Evolutionary conservation across 2,113 vertebrate species (phyloP).

Genomic region (Euleptes europaea): DNA sequence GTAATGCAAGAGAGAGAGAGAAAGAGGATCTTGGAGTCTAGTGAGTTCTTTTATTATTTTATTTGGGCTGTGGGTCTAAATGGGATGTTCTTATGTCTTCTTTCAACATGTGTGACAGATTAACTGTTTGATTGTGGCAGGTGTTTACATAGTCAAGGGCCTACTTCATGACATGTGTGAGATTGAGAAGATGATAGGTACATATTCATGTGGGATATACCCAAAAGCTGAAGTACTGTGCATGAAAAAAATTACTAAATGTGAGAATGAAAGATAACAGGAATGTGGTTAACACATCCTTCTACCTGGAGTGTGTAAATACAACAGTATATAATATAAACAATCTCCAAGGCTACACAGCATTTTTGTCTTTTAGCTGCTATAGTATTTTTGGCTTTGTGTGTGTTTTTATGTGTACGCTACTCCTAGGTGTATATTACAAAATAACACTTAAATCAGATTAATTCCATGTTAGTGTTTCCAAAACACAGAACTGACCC

Average conservation of each 20-base stretch:
- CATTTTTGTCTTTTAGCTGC: neutral
- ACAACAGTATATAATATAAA: neutral
- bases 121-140: neutral
- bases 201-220: neutral
- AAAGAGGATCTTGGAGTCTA: neutral
- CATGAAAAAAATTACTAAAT: no score
- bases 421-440: neutral
- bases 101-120: neutral
- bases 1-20: constrained; percentile 39
- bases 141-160: neutral
- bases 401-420: neutral
- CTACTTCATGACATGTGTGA: neutral
- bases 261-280: neutral
- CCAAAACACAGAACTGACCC: no score
- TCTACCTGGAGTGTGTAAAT: neutral
- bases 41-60: neutral
- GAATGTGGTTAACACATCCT: neutral
- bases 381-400: neutral
- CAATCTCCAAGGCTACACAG: neutral
- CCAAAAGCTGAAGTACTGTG: neutral
- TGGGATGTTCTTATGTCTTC: neutral
- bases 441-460: no score
- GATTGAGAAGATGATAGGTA: neutral
- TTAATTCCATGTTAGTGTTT: no score
- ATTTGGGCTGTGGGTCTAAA: constrained; percentile 23